Conservation (phyloP, 2,888 invertebrate genomes). For the Ellobium chinense region DNA sequence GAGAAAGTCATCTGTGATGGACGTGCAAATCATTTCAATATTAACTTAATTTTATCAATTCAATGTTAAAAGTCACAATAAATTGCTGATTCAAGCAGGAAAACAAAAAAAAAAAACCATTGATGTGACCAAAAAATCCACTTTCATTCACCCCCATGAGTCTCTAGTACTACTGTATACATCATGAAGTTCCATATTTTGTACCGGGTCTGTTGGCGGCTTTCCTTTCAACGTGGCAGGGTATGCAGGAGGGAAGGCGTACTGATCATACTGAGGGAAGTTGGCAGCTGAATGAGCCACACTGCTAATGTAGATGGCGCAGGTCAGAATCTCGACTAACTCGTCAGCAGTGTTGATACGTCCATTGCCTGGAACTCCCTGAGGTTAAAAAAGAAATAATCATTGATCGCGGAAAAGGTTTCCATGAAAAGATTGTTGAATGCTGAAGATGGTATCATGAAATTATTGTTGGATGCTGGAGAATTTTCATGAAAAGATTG, state of each 20-base stretch:
- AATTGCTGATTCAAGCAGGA: background rate
- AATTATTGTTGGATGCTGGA: too few relatives aligned
- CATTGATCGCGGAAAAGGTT: too few relatives aligned
- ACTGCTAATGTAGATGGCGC: conserved; percentile 70
- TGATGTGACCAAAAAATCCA: too few relatives aligned
- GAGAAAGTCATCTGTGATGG: too few relatives aligned
- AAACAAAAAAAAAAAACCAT: background rate
- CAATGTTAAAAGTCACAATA: background rate
- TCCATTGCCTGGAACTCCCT: conserved; percentile 65
- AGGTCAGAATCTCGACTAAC: conserved; percentile 58
- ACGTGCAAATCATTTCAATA: too few relatives aligned
- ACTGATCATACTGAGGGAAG: conserved; percentile 74
- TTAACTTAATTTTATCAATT: too few relatives aligned
- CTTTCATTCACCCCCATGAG: too few relatives aligned
- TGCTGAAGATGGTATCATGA: too few relatives aligned
- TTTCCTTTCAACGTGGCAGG: conserved; percentile 63
- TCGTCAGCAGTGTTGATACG: conserved; percentile 58
- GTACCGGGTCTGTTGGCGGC: conserved; percentile 60
- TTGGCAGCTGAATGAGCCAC: conserved; percentile 70
- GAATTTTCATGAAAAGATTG: too few relatives aligned
- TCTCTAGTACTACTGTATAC: too few relatives aligned
- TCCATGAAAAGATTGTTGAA: too few relatives aligned
- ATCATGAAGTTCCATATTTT: too few relatives aligned
- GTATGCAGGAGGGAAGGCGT: conserved; percentile 75
- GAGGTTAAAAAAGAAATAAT: background rate